phyloP scores from a whole-genome alignment of 2,888 invertebrate species.

The Choristoneura rosaceana region DNA sequence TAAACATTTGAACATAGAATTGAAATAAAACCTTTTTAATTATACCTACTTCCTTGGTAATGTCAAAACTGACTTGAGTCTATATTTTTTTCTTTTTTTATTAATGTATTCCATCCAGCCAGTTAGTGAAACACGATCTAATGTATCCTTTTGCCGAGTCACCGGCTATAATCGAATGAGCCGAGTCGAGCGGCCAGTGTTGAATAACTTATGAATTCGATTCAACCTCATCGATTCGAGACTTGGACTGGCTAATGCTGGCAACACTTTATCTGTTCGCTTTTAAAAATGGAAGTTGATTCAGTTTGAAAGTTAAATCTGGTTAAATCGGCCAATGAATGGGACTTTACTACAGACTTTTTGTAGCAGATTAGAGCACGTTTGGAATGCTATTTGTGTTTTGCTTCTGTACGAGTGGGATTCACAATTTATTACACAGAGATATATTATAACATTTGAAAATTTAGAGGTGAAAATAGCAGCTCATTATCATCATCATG shows the following conservation, averaged over 20 bases:
- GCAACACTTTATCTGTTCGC: conserved; percentile 34
- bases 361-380: background rate
- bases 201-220: conserved; percentile 43
- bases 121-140: conserved; percentile 36
- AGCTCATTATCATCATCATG: no score
- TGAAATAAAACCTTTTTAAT: no score
- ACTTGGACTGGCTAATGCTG: conserved; percentile 36
- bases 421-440: background rate
- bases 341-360: background rate
- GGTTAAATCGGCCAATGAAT: conserved; percentile 25
- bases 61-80: no score
- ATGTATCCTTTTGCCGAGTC: conserved; percentile 41
- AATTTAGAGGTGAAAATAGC: background rate
- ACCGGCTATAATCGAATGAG: conserved; percentile 39
- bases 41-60: no score
- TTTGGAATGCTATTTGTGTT: background rate
- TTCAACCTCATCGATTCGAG: conserved; percentile 39
- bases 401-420: background rate
- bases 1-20: no score
- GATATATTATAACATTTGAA: background rate
- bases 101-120: conserved; percentile 18
- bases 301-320: conserved; percentile 27
- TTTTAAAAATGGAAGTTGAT: conserved; percentile 32
- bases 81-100: conserved; percentile 7
- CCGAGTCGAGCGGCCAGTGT: conserved; percentile 35